These are phyloP conservation scores for Nibea coibor DNA, from an alignment of 2,113 vertebrate genomes.

Conservation along the genomic window DNA sequence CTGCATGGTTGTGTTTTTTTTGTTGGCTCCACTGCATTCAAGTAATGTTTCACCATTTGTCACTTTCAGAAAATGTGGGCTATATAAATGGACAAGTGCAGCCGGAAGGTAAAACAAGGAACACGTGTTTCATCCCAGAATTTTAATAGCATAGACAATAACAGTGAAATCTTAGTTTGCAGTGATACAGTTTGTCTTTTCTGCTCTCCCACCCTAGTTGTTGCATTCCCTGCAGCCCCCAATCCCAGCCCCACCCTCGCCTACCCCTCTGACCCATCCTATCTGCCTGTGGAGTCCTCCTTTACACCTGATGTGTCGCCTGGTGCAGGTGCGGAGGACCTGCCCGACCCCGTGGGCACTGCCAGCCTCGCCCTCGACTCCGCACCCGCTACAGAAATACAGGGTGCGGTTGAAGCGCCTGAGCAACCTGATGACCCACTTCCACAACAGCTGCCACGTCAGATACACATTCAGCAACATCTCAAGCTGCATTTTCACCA, in stretches of 20 bases:
- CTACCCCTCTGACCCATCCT: constrained; percentile 36
- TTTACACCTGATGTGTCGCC: constrained; percentile 36
- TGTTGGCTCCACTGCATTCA: neutral
- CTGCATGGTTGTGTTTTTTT: neutral
- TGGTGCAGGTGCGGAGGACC: constrained; percentile 23
- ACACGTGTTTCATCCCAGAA: neutral
- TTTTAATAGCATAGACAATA: neutral
- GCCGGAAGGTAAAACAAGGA: constrained; percentile 75
- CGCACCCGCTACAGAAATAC: constrained; percentile 19
- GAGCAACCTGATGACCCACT: constrained; percentile 53
- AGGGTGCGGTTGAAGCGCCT: constrained; percentile 5
- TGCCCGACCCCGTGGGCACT: neutral
- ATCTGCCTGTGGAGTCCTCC: constrained; percentile 37
- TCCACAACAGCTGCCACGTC: constrained; percentile 66
- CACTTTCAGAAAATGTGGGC: constrained; percentile 71
- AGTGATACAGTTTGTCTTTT: neutral
- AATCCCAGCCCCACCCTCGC: constrained; percentile 36
- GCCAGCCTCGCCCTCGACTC: constrained; percentile 14
- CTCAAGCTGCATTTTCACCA: constrained; percentile 80
- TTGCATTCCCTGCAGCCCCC: constrained; percentile 44
- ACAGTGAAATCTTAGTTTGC: neutral
- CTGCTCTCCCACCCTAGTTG: constrained; percentile 2
- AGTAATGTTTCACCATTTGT: constrained; percentile 10
- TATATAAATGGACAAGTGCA: constrained; percentile 78
- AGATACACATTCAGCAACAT: constrained; percentile 83